phyloP scores from a whole-genome alignment of 2,888 invertebrate species.

The Oscheius sp. region DNA sequence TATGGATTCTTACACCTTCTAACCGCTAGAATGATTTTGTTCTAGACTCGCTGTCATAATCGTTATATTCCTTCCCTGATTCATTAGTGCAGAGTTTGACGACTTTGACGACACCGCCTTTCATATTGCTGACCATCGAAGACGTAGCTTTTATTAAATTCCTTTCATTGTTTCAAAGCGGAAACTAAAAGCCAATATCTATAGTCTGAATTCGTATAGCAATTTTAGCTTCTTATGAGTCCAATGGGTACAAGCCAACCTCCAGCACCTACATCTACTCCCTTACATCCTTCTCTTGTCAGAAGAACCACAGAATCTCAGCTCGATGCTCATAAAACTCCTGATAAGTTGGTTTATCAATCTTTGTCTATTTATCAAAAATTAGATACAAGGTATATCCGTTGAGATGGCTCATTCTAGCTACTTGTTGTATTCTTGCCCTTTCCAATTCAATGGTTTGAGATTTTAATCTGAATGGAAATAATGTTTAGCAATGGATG shows the following conservation, averaged over 20 bases:
- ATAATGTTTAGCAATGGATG: constrained; percentile 62
- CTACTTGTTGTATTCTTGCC: constrained; percentile 61
- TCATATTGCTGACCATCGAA: not conserved
- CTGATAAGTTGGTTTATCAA: not conserved
- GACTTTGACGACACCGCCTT: not conserved
- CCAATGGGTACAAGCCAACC: not conserved
- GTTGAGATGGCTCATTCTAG: constrained; percentile 60
- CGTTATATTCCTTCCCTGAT: not conserved
- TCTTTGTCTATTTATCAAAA: not conserved
- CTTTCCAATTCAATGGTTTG: constrained; percentile 64
- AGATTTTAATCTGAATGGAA: not conserved
- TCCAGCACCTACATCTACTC: too few species aligned
- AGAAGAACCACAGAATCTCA: constrained; percentile 7
- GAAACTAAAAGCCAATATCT: not conserved
- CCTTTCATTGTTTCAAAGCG: not conserved
- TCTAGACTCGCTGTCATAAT: not conserved
- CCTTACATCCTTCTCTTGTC: constrained; percentile 10
- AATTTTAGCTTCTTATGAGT: constrained; percentile 6
- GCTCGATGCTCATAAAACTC: not conserved
- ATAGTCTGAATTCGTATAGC: too few species aligned
- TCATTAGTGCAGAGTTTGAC: constrained; percentile 3
- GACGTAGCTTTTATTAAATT: not conserved
- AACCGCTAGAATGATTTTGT: not conserved
- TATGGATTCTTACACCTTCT: constrained; percentile 11
- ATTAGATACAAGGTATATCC: constrained; percentile 37